These are phyloP conservation scores for Anastrepha ludens DNA, from an alignment of 1,140 invertebrate genomes.

Conservation along the genomic window DNA sequence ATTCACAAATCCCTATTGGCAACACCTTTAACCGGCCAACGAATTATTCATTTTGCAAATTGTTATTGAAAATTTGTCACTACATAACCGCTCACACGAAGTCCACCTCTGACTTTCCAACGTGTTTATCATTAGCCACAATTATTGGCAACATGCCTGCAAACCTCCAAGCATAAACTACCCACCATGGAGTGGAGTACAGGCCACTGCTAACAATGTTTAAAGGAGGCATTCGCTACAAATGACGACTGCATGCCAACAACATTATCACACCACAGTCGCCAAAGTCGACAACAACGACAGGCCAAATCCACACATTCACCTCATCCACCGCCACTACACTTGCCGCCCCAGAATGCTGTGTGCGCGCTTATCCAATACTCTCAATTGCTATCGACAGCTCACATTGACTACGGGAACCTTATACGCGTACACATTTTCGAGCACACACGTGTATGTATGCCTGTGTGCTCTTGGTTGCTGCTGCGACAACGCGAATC, in stretches of 20 bases:
- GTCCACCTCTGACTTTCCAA: conserved; percentile 21
- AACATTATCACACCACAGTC: conserved; percentile 31
- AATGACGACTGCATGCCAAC: conserved; percentile 33
- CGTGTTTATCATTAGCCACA: conserved; percentile 49
- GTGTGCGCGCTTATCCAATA: neutral
- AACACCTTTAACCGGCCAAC: neutral
- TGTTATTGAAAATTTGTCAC: conserved; percentile 50
- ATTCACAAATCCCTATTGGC: neutral
- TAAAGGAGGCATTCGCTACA: neutral
- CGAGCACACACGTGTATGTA: neutral
- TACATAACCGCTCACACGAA: conserved; percentile 37
- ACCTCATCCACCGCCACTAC: too few species aligned
- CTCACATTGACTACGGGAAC: conserved; percentile 43
- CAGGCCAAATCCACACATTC: neutral
- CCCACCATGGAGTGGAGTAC: neutral
- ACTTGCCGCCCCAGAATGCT: neutral
- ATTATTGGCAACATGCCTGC: conserved; percentile 32
- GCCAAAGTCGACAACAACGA: neutral
- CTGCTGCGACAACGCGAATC: conserved; percentile 22
- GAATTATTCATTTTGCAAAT: conserved; percentile 23
- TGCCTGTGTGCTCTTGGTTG: neutral
- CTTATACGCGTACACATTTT: conserved; percentile 27
- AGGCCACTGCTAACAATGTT: neutral
- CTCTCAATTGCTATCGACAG: conserved; percentile 44
- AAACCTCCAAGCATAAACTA: neutral